Conservation (phyloP, 1,140 invertebrate genomes). For the Caligus rogercresseyi region DNA sequence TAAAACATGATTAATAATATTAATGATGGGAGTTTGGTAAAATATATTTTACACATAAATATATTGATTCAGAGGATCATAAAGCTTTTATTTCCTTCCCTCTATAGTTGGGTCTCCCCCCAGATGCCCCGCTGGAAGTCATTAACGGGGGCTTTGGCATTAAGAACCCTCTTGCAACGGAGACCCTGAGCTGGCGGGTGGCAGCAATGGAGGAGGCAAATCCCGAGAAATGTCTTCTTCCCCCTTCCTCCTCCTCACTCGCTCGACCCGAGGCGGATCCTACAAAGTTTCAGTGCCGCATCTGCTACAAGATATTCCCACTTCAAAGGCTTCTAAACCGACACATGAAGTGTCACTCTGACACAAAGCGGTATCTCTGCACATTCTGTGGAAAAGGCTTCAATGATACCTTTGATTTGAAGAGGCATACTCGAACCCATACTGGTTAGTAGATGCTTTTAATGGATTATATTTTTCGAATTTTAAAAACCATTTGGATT, state of each 20-base stretch:
- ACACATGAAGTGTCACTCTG: constrained; percentile 98
- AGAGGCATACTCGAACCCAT: constrained; percentile 94
- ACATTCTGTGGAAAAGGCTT: constrained; percentile 99
- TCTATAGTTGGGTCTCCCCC: constrained; percentile 58
- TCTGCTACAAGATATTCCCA: constrained; percentile 84
- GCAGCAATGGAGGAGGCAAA: constrained; percentile 29
- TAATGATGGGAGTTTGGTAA: no score
- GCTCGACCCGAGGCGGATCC: constrained; percentile 6
- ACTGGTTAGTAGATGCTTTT: constrained; percentile 46
- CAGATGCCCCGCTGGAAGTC: constrained; percentile 75
- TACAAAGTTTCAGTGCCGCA: constrained; percentile 28
- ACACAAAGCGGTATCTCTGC: constrained; percentile 93
- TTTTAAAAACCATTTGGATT: background rate
- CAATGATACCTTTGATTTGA: constrained; percentile 98
- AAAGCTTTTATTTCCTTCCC: background rate
- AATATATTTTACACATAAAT: no score
- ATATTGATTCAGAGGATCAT: no score
- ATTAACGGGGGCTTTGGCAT: constrained; percentile 97
- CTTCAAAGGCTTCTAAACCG: constrained; percentile 87
- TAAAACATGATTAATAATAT: no score
- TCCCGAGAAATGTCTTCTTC: constrained; percentile 26
- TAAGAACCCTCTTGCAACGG: constrained; percentile 81
- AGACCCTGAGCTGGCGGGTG: no score
- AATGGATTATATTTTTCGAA: background rate
- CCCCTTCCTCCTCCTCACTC: no score